These are phyloP conservation scores for Mnemiopsis leidyi DNA, from an alignment of 37 sponge, comb jelly and placozoan genomes.

Conservation along the genomic window DNA sequence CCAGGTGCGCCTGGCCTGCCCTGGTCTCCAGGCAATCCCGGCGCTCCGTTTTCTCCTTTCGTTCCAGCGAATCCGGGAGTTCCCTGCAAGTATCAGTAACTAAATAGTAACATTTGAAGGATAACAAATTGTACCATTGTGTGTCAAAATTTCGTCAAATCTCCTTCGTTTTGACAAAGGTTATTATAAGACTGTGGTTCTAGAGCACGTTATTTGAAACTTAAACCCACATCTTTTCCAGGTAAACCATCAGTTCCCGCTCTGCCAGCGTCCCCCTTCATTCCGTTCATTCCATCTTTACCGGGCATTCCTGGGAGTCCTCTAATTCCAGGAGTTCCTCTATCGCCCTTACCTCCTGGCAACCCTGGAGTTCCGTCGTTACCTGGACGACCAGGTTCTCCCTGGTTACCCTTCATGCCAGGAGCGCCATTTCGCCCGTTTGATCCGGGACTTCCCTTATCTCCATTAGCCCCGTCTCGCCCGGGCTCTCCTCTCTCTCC, in stretches of 20 bases:
- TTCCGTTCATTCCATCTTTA: background rate
- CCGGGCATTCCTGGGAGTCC: background rate
- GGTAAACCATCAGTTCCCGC: background rate
- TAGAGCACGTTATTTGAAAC: background rate
- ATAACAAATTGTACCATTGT: no score
- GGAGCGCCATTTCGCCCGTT: constrained; percentile 17
- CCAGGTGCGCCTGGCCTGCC: constrained; percentile 6
- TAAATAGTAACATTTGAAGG: no score
- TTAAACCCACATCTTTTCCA: constrained; percentile 9
- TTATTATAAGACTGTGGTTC: no score
- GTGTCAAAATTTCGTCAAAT: no score
- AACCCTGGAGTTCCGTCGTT: background rate
- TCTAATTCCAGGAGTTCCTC: background rate
- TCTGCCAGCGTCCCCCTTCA: background rate
- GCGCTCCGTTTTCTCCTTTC: constrained; percentile 56
- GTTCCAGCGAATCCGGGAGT: constrained; percentile 13
- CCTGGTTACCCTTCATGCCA: background rate
- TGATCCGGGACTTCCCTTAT: background rate
- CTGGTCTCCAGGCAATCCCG: constrained; percentile 49
- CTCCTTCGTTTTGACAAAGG: no score
- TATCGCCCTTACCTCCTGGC: background rate
- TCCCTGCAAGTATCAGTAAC: background rate
- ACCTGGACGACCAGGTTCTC: constrained; percentile 1
- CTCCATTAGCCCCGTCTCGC: background rate
- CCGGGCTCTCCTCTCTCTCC: background rate